A percentile compares a stretch with the other conserved stretches of the same genome.
phyloP scores from a whole-genome alignment of 2,888 invertebrate genomes.

The Cosmia pyralina region DNA sequence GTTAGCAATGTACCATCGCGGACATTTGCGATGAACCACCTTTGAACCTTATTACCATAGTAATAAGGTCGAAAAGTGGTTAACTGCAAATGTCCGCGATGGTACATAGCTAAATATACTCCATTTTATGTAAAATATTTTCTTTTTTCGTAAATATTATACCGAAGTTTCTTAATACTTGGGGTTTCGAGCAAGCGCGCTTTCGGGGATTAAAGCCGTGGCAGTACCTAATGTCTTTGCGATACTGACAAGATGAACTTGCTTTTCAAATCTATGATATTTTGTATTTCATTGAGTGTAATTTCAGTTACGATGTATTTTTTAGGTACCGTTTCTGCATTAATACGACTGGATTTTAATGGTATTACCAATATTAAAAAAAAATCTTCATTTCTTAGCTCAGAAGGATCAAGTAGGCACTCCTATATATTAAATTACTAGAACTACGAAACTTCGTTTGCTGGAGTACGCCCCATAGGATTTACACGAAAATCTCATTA shows the following conservation, averaged over 20 bases:
- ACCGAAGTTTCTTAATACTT: conserved; percentile 26
- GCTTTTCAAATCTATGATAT: conserved; percentile 23
- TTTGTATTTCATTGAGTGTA: conserved; percentile 5
- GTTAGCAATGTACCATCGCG: conserved; percentile 18
- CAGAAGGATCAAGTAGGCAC: not conserved
- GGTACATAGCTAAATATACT: conserved; percentile 28
- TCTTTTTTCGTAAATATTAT: conserved; percentile 18
- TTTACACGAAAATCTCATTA: conserved; percentile 70
- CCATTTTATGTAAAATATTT: conserved; percentile 40
- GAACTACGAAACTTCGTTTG: conserved; percentile 18
- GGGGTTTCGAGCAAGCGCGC: conserved; percentile 12
- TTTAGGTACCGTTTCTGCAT: not conserved
- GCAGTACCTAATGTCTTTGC: conserved; percentile 29
- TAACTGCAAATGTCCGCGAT: no score
- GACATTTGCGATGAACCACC: no score
- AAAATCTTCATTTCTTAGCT: not conserved
- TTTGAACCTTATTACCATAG: no score
- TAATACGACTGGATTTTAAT: not conserved
- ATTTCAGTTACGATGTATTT: not conserved
- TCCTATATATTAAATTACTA: conserved; percentile 14
- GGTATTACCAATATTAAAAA: not conserved
- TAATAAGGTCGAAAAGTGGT: no score
- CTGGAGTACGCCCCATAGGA: conserved; percentile 37
- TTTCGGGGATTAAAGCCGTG: conserved; percentile 33
- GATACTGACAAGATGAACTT: conserved; percentile 32